phyloP scores from a whole-genome alignment of 2,113 vertebrate species.

The Melanerpes formicivorus region DNA sequence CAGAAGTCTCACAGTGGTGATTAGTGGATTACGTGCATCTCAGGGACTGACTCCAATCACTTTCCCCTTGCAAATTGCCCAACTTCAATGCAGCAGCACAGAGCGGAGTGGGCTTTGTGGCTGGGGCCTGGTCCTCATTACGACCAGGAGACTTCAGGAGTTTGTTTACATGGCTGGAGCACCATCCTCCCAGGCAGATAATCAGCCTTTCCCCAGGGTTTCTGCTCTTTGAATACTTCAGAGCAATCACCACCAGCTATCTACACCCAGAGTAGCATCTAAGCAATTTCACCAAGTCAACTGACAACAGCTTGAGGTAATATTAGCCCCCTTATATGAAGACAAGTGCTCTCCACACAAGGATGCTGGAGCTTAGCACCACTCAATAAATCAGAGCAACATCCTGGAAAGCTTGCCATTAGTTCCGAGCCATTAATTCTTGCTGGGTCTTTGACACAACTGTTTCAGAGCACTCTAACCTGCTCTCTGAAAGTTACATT shows the following conservation, averaged over 20 bases:
- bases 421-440: conserved; percentile 80
- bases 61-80: conserved; percentile 77
- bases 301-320: conserved; percentile 81
- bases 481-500: conserved; percentile 72
- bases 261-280: conserved; percentile 69
- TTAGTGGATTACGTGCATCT: conserved; percentile 79
- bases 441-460: conserved; percentile 70
- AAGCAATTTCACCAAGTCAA: conserved; percentile 80
- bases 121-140: conserved; percentile 74
- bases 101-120: conserved; percentile 40
- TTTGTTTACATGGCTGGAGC: conserved; percentile 71
- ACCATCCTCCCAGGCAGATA: conserved; percentile 70
- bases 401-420: conserved; percentile 76
- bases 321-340: conserved; percentile 78
- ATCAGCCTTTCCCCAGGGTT: conserved; percentile 76
- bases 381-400: conserved; percentile 81
- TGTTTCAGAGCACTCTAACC: conserved; percentile 69
- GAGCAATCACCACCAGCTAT: conserved; percentile 81
- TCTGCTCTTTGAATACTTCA: conserved; percentile 75
- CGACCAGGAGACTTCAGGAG: conserved; percentile 60
- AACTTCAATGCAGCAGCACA: conserved; percentile 73
- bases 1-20: conserved; percentile 68
- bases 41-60: conserved; percentile 78
- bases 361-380: conserved; percentile 70
- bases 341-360: conserved; percentile 78